Base-by-base conservation (phyloP, 1,140 invertebrate species). In the Drosophila baimaii region DNA sequence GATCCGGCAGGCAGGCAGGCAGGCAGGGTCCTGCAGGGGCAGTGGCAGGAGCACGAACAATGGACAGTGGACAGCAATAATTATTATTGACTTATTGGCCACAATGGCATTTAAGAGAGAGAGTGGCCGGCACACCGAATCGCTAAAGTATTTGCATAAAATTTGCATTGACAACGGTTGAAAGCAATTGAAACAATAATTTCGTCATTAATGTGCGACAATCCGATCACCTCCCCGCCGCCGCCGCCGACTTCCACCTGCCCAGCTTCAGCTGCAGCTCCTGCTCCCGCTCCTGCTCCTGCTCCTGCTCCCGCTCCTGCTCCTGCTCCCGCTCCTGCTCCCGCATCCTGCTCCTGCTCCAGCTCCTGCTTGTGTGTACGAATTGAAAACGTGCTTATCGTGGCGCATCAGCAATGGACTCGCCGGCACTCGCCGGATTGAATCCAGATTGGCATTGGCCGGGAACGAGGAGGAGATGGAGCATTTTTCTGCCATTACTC, bases 121-220 rank as follows among this genome's bases (percentile, higher is more conserved):
- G 54, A 84, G 57, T 66, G 54, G 54, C 44, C 56, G 31, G 41
- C 23, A 8, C 19, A n/a, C 52, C 9, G 35, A 44, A 73, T 29
- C n/a, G 46, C 21, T 15, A 80, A 88, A 83, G 81, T 83, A 89
- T 89, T 89, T 89, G 84, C 84, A 89, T 89, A 89, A 89, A 89
- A 89, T 89, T 89, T 89, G 84, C 84, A 89, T 89, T 89, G 84
- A 89, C 85, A 89, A 84, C 84, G 80, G 84, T 89, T 89, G 81
- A 89, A 89, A 89, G 85, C 85, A 90, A 89, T 89, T 89, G 84
- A 89, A 89, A 89, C 80, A 90, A 90, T 90, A 90, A 90, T 90
- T 90, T 90, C 80, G 88, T 90, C 88, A 90, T 90, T 90, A 89
- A 86, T 85, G 79, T 82, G 82, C 79, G 75, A 84, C 77, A 86